Base-by-base conservation (phyloP, 1,140 invertebrate species). In the Halyomorpha halys region DNA sequence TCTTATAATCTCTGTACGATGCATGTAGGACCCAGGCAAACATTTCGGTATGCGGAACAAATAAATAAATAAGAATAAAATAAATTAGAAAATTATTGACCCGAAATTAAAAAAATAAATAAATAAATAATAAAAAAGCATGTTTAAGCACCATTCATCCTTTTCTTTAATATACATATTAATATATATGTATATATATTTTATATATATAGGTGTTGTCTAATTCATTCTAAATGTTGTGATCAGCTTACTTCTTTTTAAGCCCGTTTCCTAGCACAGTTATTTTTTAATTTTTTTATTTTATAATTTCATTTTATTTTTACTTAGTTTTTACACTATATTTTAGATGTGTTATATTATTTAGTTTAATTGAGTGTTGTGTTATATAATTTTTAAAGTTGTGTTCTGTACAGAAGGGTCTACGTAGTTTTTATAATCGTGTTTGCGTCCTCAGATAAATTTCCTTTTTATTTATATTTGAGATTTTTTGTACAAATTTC, bases 181-280 rank as follows among this genome's bases (percentile, higher is more conserved):
- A 39, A 39, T 56, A 25, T 23, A 16, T 25, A 56, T 56, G 53
- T 56, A 56, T 56, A 56, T 53, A 53, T 25, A 56, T 56, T 56
- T 56, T 56, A 23, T 56, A 39, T 60, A 53, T 25, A 60, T 60
- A 60, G 25, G n/a, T 44, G 30, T 60, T 60, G 59, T 44, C 25
- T 60, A n/a, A 60, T 39, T 60, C 30, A 39, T 19, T 60, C 34
- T 60, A 60, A 39, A 39, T 60, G 59, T 60, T 60, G 59, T 60
- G 34, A 44, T 30, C 27, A 39, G 59, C 59, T 60, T 60, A n/a
- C 30, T 39, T 16, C 53, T 44, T 23, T 60, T 60, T 60, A 34
- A 60, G 59, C 59, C 59, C 59, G 59, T 60, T 25, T 60, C 59
- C 59, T 60, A 60, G 59, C 59, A 60, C 59, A 21, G 34, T 60